Evolutionary conservation across 2,797 vertebrate genomes (phyloP).

Genomic region (Kryptopterus vitreolus): DNA sequence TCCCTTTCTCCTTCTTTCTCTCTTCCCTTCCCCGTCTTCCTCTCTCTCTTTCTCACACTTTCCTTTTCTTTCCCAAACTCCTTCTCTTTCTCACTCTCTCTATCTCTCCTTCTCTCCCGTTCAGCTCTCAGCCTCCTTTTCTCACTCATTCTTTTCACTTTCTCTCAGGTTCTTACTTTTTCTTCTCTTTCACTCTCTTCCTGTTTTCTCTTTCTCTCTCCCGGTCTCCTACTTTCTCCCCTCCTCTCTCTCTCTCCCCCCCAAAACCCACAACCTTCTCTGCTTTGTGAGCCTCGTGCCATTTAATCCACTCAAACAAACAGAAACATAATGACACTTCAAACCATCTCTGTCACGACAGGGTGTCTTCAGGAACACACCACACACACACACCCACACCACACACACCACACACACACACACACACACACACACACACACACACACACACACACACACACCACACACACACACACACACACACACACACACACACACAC

Average conservation of each 20-base stretch:
- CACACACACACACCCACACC: background rate
- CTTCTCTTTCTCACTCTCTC: background rate
- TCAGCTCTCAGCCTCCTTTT: too few species aligned
- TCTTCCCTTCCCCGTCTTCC: too few species aligned
- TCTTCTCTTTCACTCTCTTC: background rate
- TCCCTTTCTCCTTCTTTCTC: too few species aligned
- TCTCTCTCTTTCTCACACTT: too few species aligned
- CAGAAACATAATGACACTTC: slow-evolving; percentile 81
- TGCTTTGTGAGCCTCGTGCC: slow-evolving; percentile 68
- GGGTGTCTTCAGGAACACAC: slow-evolving; percentile 71
- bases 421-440: slow-evolving; percentile 1
- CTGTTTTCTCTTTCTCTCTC: background rate
- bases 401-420: too few species aligned
- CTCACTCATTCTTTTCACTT: too few species aligned
- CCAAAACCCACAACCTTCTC: slow-evolving; percentile 66
- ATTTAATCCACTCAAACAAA: slow-evolving; percentile 78
- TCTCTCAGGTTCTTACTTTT: too few species aligned
- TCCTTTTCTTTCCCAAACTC: background rate
- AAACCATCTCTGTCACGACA: slow-evolving; percentile 67
- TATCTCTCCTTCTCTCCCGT: background rate
- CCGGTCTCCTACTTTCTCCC: background rate
- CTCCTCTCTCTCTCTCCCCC: background rate
- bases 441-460: background rate
- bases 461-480: too few species aligned
- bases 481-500: too few species aligned